Conservation (phyloP, 2,888 invertebrate genomes). For the Metallyticus violacea region DNA sequence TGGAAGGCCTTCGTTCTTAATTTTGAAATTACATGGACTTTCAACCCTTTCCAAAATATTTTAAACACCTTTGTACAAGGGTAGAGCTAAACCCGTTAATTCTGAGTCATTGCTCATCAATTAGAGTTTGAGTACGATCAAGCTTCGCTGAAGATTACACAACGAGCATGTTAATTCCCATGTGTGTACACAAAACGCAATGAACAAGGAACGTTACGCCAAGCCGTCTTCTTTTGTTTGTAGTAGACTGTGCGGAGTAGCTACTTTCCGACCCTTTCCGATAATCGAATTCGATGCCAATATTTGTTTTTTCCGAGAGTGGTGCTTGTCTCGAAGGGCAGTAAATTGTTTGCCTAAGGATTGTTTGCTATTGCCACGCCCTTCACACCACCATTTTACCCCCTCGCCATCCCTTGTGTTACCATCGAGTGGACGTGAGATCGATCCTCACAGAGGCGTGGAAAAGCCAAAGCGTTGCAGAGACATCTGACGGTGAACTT, state of each 20-base stretch:
- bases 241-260: neutral
- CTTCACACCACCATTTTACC: neutral
- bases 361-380: neutral
- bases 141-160: neutral
- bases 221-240: neutral
- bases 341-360: neutral
- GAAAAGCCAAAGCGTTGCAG: neutral
- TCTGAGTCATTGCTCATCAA: neutral
- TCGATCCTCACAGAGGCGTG: neutral
- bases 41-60: too few relatives aligned
- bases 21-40: too few relatives aligned
- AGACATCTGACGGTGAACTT: neutral
- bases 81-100: neutral
- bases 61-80: too few relatives aligned
- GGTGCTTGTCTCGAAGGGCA: neutral
- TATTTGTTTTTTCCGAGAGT: neutral
- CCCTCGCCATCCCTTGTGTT: neutral
- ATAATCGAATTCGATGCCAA: conserved; percentile 6
- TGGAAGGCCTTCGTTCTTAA: too few relatives aligned
- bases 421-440: neutral
- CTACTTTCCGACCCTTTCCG: neutral
- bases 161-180: neutral
- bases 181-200: neutral
- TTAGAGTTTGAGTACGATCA: neutral
- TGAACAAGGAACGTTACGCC: neutral